These are phyloP conservation scores for Cyclophora punctaria DNA, from an alignment of 2,888 invertebrate genomes.

Conservation along the genomic window DNA sequence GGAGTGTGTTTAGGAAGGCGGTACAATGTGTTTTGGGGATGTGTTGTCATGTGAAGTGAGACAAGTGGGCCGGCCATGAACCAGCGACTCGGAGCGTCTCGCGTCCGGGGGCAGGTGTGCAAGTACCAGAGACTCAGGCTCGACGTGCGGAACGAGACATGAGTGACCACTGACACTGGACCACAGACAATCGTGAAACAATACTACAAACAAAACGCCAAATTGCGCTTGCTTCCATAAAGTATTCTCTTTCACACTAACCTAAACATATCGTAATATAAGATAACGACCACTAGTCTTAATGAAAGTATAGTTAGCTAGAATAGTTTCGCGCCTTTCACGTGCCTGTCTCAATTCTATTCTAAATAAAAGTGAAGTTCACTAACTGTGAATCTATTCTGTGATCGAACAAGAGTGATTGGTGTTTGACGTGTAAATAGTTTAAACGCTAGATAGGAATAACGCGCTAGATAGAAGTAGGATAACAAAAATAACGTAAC, in stretches of 20 bases:
- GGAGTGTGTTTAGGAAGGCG: constrained; percentile 27
- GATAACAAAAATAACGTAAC: constrained; percentile 8
- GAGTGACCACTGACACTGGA: constrained; percentile 39
- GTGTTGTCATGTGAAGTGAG: constrained; percentile 63
- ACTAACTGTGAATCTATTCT: constrained; percentile 45
- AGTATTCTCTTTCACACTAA: constrained; percentile 51
- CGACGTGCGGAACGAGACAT: constrained; percentile 69
- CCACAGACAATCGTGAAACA: constrained; percentile 20
- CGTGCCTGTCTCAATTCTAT: constrained; percentile 64
- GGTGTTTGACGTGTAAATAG: constrained; percentile 48
- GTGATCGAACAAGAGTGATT: constrained; percentile 61
- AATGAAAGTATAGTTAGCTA: constrained; percentile 43
- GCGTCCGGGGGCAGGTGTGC: constrained; percentile 65
- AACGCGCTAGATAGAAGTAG: constrained; percentile 41
- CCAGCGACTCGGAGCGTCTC: constrained; percentile 53
- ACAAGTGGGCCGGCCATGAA: constrained; percentile 72
- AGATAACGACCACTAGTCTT: constrained; percentile 48
- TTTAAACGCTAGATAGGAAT: constrained; percentile 40
- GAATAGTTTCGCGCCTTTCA: constrained; percentile 64
- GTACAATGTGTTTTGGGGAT: constrained; percentile 50
- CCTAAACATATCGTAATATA: constrained; percentile 63
- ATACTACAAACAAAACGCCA: constrained; percentile 47
- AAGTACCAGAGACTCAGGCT: constrained; percentile 70
- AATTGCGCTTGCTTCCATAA: constrained; percentile 73
- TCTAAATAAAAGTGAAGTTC: constrained; percentile 58